Evolutionary conservation across 2,113 vertebrate genomes (phyloP).

Genomic region (Narcine bancroftii): DNA sequence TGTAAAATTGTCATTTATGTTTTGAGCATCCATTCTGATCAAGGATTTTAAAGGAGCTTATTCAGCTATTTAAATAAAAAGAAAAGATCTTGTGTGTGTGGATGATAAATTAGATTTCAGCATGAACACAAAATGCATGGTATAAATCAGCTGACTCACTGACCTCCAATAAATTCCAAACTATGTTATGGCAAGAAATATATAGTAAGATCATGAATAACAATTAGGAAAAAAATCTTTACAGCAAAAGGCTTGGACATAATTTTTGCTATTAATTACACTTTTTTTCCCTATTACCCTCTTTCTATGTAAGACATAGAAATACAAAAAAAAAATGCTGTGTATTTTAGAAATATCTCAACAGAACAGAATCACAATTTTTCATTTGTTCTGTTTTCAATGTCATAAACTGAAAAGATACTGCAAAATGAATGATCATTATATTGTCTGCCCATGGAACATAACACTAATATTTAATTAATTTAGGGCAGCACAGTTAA

Average conservation of each 20-base stretch:
- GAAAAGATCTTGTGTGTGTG: neutral
- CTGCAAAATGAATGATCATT: too few species aligned
- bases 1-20: neutral
- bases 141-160: conserved; percentile 1
- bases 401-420: neutral
- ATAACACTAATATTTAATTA: too few species aligned
- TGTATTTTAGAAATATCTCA: neutral
- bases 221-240: neutral
- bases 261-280: neutral
- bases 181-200: conserved; percentile 20
- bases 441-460: too few species aligned
- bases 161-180: neutral
- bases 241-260: neutral
- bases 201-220: neutral
- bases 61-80: neutral
- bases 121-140: neutral
- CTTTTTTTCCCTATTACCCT: neutral
- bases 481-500: too few species aligned
- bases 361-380: neutral
- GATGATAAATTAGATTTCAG: neutral
- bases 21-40: neutral
- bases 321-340: neutral
- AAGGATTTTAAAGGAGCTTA: neutral
- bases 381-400: too few species aligned
- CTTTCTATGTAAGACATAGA: neutral